phyloP scores from a whole-genome alignment of 2,888 invertebrate species.

The Drosophila rubida region DNA sequence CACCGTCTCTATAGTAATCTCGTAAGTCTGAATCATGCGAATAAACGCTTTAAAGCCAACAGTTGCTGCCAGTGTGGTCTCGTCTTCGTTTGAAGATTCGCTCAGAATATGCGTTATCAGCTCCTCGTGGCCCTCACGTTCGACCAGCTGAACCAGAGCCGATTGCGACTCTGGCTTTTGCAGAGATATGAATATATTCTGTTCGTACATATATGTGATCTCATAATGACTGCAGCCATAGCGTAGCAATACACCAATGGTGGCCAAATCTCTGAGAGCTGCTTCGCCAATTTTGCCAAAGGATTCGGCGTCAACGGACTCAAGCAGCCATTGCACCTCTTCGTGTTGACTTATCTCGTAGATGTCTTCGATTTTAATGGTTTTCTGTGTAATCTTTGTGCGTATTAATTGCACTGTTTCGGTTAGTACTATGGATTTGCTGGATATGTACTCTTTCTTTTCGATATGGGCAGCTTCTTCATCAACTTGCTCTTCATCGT shows the following conservation, averaged over 20 bases:
- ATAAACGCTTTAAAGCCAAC: conserved; percentile 94
- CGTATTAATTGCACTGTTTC: conserved; percentile 86
- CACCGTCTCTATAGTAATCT: conserved; percentile 93
- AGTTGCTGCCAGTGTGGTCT: conserved; percentile 91
- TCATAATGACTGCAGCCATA: conserved; percentile 91
- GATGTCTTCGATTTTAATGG: conserved; percentile 86
- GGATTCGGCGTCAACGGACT: conserved; percentile 90
- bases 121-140: conserved; percentile 92
- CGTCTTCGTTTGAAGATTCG: conserved; percentile 92
- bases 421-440: conserved; percentile 83
- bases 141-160: conserved; percentile 93
- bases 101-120: conserved; percentile 92
- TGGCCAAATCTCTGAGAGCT: conserved; percentile 92
- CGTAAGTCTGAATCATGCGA: conserved; percentile 92
- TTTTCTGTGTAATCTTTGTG: conserved; percentile 82
- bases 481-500: conserved; percentile 37
- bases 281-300: conserved; percentile 91
- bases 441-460: conserved; percentile 49
- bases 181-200: conserved; percentile 91
- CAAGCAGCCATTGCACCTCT: conserved; percentile 91
- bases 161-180: conserved; percentile 93
- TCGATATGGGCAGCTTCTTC: conserved; percentile 32
- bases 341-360: conserved; percentile 88
- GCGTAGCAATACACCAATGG: conserved; percentile 91
- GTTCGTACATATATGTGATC: conserved; percentile 91